Evolutionary conservation across 2,888 invertebrate species (phyloP).

Genomic region (Leptinotarsa juncta): DNA sequence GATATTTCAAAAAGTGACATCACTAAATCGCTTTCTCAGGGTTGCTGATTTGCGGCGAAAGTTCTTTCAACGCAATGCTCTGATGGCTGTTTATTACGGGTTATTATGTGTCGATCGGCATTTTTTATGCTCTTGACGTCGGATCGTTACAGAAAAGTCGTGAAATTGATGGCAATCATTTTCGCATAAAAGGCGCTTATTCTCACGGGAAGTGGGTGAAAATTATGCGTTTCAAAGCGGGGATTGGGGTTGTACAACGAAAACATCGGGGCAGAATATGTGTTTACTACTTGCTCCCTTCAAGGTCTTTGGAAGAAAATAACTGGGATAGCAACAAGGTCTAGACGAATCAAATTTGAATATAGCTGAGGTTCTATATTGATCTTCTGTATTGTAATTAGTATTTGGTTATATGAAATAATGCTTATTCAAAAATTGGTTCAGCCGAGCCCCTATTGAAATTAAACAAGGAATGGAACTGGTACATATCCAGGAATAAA

Average conservation of each 20-base stretch:
- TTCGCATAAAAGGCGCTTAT: background rate
- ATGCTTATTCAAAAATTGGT: too few species aligned
- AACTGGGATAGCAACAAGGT: background rate
- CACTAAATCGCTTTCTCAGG: background rate
- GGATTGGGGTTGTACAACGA: background rate
- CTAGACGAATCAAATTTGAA: background rate
- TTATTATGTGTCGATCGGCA: constrained; percentile 7
- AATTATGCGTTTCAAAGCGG: background rate
- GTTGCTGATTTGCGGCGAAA: background rate
- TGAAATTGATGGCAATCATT: background rate
- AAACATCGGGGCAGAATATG: background rate
- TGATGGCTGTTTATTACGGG: background rate
- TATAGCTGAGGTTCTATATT: too few species aligned
- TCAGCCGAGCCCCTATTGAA: too few species aligned
- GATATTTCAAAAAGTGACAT: background rate
- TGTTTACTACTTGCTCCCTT: background rate
- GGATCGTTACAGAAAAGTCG: background rate
- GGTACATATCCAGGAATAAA: too few species aligned
- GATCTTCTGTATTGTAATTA: too few species aligned
- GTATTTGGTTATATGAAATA: too few species aligned
- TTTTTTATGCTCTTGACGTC: background rate
- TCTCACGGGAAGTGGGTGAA: background rate
- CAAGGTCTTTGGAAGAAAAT: too few species aligned
- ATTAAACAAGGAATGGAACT: too few species aligned
- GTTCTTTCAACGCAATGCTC: background rate